Evolutionary conservation across 2,113 vertebrate species (phyloP).

Genomic region (Tretioscincus oriximinensis): DNA sequence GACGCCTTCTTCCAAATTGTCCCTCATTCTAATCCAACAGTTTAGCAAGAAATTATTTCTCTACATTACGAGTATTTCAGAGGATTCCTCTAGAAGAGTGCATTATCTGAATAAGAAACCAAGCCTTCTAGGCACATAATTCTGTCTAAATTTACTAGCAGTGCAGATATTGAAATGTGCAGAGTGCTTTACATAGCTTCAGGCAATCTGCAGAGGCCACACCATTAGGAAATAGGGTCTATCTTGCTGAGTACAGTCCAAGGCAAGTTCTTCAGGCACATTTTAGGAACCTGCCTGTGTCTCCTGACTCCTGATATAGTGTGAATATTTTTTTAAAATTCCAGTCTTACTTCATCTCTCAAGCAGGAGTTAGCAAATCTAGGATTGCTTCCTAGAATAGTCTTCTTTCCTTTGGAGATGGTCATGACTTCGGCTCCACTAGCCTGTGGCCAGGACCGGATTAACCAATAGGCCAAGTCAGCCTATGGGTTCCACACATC

Average conservation of each 20-base stretch:
- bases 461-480: too few species aligned
- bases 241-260: neutral
- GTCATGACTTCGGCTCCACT: neutral
- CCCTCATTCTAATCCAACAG: neutral
- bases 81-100: neutral
- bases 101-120: neutral
- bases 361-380: too few species aligned
- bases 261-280: too few species aligned
- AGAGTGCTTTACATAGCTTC: neutral
- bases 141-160: rapidly evolving
- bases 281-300: too few species aligned
- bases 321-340: too few species aligned
- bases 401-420: neutral
- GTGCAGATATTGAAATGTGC: neutral
- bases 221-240: neutral
- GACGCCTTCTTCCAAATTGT: neutral
- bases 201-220: neutral
- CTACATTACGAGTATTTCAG: neutral
- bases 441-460: too few species aligned
- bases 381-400: neutral
- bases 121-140: neutral
- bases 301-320: too few species aligned
- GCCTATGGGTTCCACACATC: too few species aligned
- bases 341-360: too few species aligned
- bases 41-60: neutral